Evolutionary conservation across 2,888 invertebrate genomes (phyloP).

Genomic region (Octonoba sinensis): DNA sequence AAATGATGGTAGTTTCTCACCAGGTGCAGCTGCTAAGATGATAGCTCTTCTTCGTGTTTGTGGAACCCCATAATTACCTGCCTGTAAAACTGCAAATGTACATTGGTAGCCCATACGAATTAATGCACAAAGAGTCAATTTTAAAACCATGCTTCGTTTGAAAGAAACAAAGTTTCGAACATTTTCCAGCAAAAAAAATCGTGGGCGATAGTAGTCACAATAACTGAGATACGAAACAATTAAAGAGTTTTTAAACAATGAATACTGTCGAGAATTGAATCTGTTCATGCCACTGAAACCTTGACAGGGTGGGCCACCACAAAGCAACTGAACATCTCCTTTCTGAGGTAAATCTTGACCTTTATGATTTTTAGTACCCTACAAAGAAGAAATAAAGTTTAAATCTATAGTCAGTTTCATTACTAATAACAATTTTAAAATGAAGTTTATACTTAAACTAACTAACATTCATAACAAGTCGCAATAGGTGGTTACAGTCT

Average conservation of each 20-base stretch:
- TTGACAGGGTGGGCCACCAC: conserved; percentile 90
- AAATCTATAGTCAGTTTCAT: too few species aligned
- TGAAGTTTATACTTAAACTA: neutral
- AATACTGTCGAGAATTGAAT: conserved; percentile 86
- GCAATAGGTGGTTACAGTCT: conserved; percentile 83
- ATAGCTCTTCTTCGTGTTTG: conserved; percentile 81
- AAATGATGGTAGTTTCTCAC: conserved; percentile 80
- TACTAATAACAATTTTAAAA: too few species aligned
- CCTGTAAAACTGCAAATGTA: conserved; percentile 87
- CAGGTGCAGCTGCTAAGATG: conserved; percentile 86
- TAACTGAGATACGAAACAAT: conserved; percentile 85
- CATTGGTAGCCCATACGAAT: conserved; percentile 89
- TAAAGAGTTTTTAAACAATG: conserved; percentile 86
- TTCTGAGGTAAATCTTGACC: conserved; percentile 78
- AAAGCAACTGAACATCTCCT: conserved; percentile 85
- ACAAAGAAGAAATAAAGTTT: neutral
- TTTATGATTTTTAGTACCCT: conserved; percentile 70
- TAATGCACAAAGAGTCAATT: conserved; percentile 82
- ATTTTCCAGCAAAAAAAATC: conserved; percentile 86
- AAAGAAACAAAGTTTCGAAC: conserved; percentile 88
- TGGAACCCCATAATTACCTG: conserved; percentile 87
- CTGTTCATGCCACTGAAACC: conserved; percentile 92
- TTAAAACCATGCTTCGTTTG: conserved; percentile 84
- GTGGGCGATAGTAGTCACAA: conserved; percentile 87
- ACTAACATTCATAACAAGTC: conserved; percentile 77